A percentile compares a stretch with the other conserved stretches of the same genome.
These are phyloP conservation scores for Chironex yamaguchii DNA, from an alignment of 30 jellyfish, hydroid and myxozoan genomes.

Conservation along the genomic window DNA sequence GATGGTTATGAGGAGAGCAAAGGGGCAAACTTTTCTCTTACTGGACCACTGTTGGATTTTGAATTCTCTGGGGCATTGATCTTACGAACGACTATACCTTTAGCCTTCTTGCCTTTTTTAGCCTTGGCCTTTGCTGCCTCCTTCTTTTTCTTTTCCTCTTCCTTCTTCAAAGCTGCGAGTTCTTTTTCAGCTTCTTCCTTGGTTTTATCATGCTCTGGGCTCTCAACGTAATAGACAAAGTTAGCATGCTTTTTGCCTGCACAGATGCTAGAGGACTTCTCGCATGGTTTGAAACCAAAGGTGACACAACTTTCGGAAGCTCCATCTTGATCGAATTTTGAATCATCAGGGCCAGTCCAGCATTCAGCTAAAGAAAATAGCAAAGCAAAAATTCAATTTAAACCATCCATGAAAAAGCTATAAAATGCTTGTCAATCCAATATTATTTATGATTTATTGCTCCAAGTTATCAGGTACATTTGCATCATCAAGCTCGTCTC, in stretches of 20 bases:
- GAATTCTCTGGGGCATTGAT: too few species aligned
- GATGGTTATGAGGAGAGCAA: too few species aligned
- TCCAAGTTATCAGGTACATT: too few species aligned
- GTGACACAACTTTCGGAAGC: constrained; percentile 90
- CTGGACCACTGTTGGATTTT: too few species aligned
- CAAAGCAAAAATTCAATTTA: too few species aligned
- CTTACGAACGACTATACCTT: too few species aligned
- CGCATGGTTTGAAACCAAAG: constrained; percentile 82
- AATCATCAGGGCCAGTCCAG: constrained; percentile 98
- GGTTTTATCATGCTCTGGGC: constrained; percentile 91
- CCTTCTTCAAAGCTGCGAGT: constrained; percentile 79
- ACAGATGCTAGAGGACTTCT: constrained; percentile 68
- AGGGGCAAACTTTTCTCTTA: too few species aligned
- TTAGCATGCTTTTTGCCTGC: constrained; percentile 92
- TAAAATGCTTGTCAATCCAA: too few species aligned
- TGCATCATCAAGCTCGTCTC: too few species aligned
- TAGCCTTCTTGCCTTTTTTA: constrained; percentile 75
- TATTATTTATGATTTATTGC: too few species aligned
- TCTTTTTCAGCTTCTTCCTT: constrained; percentile 90
- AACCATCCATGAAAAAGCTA: too few species aligned
- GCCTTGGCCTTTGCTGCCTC: constrained; percentile 70
- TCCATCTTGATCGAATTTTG: constrained; percentile 95
- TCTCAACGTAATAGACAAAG: constrained; percentile 94
- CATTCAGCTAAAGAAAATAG: constrained; percentile 90
- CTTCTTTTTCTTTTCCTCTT: constrained; percentile 71